Percentiles rank a stretch among this genome's conserved stretches.
These are phyloP conservation scores for Anticlea derivata DNA, from an alignment of 2,888 invertebrate genomes.

Conservation along the genomic window DNA sequence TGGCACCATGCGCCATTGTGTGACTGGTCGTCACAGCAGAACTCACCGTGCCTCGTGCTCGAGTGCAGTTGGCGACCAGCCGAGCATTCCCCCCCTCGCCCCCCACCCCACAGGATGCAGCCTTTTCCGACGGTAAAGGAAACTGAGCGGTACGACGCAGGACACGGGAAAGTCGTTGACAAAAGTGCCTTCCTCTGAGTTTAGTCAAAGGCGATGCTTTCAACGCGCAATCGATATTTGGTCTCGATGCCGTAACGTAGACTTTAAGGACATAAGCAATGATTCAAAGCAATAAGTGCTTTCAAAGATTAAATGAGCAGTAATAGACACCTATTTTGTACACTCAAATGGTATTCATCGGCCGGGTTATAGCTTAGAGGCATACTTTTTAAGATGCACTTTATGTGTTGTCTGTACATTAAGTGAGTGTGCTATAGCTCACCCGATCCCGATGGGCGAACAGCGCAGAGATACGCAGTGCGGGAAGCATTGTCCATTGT, in stretches of 20 bases:
- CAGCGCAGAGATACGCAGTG: slow-evolving; percentile 23
- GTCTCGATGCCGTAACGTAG: not conserved
- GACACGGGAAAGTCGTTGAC: slow-evolving; percentile 1
- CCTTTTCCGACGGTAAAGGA: slow-evolving; percentile 10
- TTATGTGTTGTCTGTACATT: slow-evolving; percentile 8
- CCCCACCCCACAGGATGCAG: not conserved
- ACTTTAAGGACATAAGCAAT: too few relatives aligned
- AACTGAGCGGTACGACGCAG: slow-evolving; percentile 6
- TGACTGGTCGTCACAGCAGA: not conserved
- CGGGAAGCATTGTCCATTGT: slow-evolving; percentile 21
- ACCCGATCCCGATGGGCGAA: not conserved
- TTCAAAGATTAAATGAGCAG: too few relatives aligned
- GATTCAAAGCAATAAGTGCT: too few relatives aligned
- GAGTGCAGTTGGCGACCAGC: slow-evolving; percentile 11
- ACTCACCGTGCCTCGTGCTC: not conserved
- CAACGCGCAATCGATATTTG: not conserved
- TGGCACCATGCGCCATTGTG: slow-evolving; percentile 14
- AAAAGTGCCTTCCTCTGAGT: slow-evolving; percentile 2
- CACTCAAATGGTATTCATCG: too few relatives aligned
- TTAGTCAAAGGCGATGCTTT: not conserved
- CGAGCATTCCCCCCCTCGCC: slow-evolving; percentile 4
- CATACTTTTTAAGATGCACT: not conserved
- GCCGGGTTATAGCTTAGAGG: too few relatives aligned
- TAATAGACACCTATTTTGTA: too few relatives aligned
- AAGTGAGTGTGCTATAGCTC: slow-evolving; percentile 1